Base-by-base conservation (phyloP, 2,797 vertebrate genomes). In the Eulemur coronatus region DNA sequence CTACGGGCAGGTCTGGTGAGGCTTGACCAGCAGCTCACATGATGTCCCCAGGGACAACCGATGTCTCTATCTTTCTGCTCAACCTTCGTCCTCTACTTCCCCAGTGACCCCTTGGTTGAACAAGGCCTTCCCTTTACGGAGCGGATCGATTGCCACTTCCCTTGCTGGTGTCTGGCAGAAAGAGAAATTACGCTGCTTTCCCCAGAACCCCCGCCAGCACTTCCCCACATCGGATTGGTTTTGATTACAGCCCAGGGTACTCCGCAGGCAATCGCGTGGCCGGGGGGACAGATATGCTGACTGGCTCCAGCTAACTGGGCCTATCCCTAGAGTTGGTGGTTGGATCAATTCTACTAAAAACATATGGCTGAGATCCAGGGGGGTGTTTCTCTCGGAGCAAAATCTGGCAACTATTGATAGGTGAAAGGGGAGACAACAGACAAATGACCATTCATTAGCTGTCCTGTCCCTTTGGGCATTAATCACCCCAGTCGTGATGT, bases 391-490 rank as follows among this genome's bases (percentile, higher is more conserved):
- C 28, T 84, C 50, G 24, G 17, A 89, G 52, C 41, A 80, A 91
- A 91, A 50, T 82, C 55, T 95, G 86, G 65, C 55, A 96, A 50
- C 80, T 84, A 38, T 78, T 84, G 33, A 73, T 63, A 70, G 41
- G 41, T 50, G 46, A 91, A 78, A 97, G 38, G 57, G 41, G n/a
- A 95, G 84, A 80, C 24, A 41, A 61, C 12, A 61, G 67, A 59
- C 15, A 72, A 52, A 55, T 84, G 73, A 87, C 50, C 22, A 15
- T n/a, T 76, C 76, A 43, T 38, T 88, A 59, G 52, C 52, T 8
- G 1, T 72, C n/a, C 28, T 81, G 52, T 50, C 17, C 50, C 18
- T 70, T 59, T 78, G 72, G 88, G 55, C 57, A n/a, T 90, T 75
- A 85, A 61, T 80, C 69, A 81, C 48, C 35, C 61, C 18, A 24